These are phyloP conservation scores for Anastatus disparis DNA, from an alignment of 1,140 invertebrate genomes.

Conservation along the genomic window DNA sequence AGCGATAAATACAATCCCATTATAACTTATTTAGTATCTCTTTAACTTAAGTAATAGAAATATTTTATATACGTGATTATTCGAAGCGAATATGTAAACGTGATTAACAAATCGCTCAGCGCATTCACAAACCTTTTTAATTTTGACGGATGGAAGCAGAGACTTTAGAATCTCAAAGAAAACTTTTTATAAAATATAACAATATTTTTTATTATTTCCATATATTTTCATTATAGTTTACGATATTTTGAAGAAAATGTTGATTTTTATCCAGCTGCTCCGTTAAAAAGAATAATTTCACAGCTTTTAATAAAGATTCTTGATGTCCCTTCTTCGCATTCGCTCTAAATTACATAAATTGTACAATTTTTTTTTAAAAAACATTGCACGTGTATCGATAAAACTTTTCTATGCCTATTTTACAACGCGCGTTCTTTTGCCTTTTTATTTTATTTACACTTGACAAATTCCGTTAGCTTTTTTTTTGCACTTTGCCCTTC, in stretches of 20 bases:
- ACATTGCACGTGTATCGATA: not conserved
- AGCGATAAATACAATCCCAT: not conserved
- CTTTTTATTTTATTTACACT: conserved; percentile 21
- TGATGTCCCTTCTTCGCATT: too few relatives aligned
- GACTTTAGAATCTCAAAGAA: conserved; percentile 5
- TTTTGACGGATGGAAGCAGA: not conserved
- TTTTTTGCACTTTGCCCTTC: conserved; percentile 18
- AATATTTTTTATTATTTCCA: too few relatives aligned
- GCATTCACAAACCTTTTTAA: not conserved
- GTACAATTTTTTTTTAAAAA: too few relatives aligned
- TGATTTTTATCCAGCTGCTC: too few relatives aligned
- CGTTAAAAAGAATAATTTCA: too few relatives aligned
- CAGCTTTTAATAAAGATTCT: too few relatives aligned
- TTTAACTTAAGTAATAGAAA: not conserved
- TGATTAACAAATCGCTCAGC: conserved; percentile 18
- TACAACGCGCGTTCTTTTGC: conserved; percentile 18
- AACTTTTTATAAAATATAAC: too few relatives aligned
- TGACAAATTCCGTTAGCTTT: conserved; percentile 5
- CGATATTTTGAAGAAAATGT: too few relatives aligned
- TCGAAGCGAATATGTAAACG: conserved; percentile 14
- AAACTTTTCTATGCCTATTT: conserved; percentile 13
- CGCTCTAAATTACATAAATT: too few relatives aligned
- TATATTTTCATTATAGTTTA: too few relatives aligned
- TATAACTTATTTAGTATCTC: conserved; percentile 2
- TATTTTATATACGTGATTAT: not conserved